Evolutionary conservation across 2,797 vertebrate genomes (phyloP), one percentile per base, ranked within the genome.

Genomic region (Coregonus sp.): DNA sequence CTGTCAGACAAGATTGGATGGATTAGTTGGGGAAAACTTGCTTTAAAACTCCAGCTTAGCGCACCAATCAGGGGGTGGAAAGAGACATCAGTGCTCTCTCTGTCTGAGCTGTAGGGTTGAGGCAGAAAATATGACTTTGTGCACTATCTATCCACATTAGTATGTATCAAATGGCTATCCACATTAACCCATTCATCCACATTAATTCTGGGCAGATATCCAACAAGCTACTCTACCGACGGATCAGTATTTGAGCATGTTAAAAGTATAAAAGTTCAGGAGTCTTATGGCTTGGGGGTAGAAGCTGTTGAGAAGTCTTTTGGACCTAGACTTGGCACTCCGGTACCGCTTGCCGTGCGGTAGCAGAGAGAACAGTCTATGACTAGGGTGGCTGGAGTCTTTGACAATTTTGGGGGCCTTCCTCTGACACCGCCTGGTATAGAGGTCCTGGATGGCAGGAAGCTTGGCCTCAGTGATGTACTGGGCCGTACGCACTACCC

Each of bases 1-100:
- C 51, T 31, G 70, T 79, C 54, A 70, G 37, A 74, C 61, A 12
- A 33, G 66, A 11, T 69, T 20, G 4, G 52, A 31, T 9, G 37
- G 50, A 69, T 51, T 5, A 5, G 11, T 33, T 73, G 54, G 35
- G 20, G 61, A 67, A 74, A 74, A 76, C 50, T 16, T 33, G 14
- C 25, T 31, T 12, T 47, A 70, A 20, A 20, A 25, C 63, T 4
- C 20, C 12, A 12, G 11, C 20, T 51, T 50, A 51, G 11, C 7
- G 7, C 40, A 47, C 40, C 40, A 50, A 3, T 50, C 18, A 11
- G 4, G 56, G 29, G 33, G 18, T 59, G 12, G 54, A 65, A 40
- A 70, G 47, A 54, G 25, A 47, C n/a, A 40, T 18, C 6, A n/a
- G 16, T 35, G 18, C 68, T 31, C 29, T 54, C 11, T 9, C 14